Conservation (phyloP, 2,888 invertebrate genomes). For the Calameuta pallipes region DNA sequence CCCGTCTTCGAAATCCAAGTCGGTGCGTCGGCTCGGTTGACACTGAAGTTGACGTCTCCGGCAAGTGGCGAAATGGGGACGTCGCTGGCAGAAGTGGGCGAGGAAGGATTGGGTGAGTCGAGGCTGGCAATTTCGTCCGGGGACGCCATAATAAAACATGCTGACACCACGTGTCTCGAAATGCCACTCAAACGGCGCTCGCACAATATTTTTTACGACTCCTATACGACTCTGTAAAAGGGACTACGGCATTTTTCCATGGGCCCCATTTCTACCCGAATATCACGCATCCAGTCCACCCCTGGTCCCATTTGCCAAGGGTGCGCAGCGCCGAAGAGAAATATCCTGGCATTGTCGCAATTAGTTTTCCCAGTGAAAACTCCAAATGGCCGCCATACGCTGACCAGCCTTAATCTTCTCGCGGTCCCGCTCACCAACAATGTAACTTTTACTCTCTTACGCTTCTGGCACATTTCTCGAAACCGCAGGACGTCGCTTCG, state of each 20-base stretch:
- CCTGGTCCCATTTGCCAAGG: too few relatives aligned
- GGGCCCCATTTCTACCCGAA: constrained; percentile 19
- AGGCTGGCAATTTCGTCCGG: constrained; percentile 1
- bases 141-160: constrained; percentile 38
- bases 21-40: too few relatives aligned
- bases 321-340: constrained; percentile 19
- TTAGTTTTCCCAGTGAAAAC: constrained; percentile 43
- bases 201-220: constrained; percentile 27
- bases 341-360: constrained; percentile 36
- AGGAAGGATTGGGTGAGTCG: too few relatives aligned
- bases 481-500: too few relatives aligned
- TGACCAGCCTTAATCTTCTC: neutral
- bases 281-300: neutral
- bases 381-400: constrained; percentile 34
- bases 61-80: too few relatives aligned
- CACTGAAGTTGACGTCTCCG: too few relatives aligned
- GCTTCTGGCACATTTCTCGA: too few relatives aligned
- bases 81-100: too few relatives aligned
- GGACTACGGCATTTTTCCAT: constrained; percentile 40
- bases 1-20: too few relatives aligned
- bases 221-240: constrained; percentile 10
- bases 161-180: constrained; percentile 36
- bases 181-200: constrained; percentile 19
- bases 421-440: constrained; percentile 3
- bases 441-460: constrained; percentile 20